phyloP scores from a whole-genome alignment of 2,113 vertebrate species.

The Sylvietta virens region DNA sequence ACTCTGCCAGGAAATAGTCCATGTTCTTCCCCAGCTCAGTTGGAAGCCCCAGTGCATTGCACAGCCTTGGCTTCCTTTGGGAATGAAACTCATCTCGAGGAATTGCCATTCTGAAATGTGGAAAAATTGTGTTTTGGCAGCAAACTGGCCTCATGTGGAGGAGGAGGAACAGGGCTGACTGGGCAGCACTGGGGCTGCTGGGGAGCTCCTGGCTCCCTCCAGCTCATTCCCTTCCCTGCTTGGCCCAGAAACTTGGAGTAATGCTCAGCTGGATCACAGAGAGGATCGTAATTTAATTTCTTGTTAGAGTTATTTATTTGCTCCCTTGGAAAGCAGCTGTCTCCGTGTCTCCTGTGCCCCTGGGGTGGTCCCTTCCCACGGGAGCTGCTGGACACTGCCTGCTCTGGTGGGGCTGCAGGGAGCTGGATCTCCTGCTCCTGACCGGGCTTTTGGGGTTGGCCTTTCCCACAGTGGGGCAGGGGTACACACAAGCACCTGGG shows the following conservation, averaged over 20 bases:
- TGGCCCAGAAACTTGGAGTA: background rate
- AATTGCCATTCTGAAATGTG: background rate
- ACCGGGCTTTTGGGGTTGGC: background rate
- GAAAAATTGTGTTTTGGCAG: background rate
- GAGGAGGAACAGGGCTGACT: background rate
- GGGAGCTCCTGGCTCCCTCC: background rate
- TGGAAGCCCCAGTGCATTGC: background rate
- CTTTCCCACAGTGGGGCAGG: background rate
- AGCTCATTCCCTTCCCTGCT: background rate
- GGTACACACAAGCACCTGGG: fast-evolving
- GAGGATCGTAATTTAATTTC: background rate
- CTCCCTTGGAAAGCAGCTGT: background rate
- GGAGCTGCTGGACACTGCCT: background rate
- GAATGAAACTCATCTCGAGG: background rate
- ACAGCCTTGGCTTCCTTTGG: background rate
- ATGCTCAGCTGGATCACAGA: background rate
- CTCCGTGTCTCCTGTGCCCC: fast-evolving
- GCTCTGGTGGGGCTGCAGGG: background rate
- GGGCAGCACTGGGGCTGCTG: background rate
- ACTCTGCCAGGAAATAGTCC: background rate
- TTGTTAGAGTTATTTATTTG: background rate
- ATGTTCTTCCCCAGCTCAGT: fast-evolving
- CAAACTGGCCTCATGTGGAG: background rate
- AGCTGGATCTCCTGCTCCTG: background rate
- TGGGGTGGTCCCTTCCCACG: fast-evolving